These are phyloP conservation scores for Eidolon dupreanum DNA, from an alignment of 2,797 vertebrate species.

Conservation along the genomic window DNA sequence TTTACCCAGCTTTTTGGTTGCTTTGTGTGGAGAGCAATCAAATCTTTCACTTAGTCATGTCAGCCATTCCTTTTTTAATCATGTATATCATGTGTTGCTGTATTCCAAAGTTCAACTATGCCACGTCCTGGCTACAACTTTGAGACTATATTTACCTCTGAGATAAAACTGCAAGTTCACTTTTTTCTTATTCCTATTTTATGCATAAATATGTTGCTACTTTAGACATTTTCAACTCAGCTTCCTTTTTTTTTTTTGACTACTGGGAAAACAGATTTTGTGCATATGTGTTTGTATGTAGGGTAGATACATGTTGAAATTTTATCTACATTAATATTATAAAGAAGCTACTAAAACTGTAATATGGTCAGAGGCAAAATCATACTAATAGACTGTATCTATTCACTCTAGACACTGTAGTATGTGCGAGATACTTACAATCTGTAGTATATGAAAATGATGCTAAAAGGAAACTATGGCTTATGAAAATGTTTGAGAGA, in stretches of 20 bases:
- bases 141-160: not conserved
- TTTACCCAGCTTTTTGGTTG: not conserved
- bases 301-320: not conserved
- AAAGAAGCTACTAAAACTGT: conserved; percentile 24
- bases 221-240: not conserved
- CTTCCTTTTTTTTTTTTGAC: not conserved
- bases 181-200: conserved; percentile 1
- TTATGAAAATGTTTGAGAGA: conserved; percentile 24
- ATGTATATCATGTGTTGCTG: not conserved
- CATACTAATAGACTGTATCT: not conserved
- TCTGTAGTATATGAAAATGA: not conserved
- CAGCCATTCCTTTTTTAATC: not conserved
- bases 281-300: not conserved
- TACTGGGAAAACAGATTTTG: not conserved
- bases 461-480: not conserved
- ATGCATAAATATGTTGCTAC: not conserved
- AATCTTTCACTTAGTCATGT: not conserved
- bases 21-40: not conserved
- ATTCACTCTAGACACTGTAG: not conserved
- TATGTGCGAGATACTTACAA: not conserved
- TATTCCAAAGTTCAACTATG: not conserved
- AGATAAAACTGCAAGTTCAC: not conserved
- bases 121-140: not conserved
- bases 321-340: not conserved
- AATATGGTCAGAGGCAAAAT: not conserved